These are phyloP conservation scores for Platycercus adscitus DNA, from an alignment of 2,113 vertebrate species.

Conservation along the genomic window DNA sequence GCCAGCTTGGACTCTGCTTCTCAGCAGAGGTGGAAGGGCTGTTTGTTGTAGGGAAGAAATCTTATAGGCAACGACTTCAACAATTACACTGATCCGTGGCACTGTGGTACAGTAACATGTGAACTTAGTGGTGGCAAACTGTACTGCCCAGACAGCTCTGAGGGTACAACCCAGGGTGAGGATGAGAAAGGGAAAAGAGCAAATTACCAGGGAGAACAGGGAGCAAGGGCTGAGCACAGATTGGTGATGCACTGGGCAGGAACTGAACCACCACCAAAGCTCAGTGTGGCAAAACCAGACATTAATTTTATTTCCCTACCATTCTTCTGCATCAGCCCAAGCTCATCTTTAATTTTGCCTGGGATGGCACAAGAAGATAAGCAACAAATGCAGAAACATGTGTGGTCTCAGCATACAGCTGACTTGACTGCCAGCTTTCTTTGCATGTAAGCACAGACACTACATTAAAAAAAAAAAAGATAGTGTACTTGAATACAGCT, in stretches of 20 bases:
- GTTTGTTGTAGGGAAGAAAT: background rate
- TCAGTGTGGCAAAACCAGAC: background rate
- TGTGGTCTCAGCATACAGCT: background rate
- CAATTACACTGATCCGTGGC: background rate
- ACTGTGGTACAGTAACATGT: background rate
- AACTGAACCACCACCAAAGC: background rate
- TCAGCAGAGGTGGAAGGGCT: background rate
- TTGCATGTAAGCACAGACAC: background rate
- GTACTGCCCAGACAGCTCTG: fast-evolving
- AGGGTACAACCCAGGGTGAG: background rate
- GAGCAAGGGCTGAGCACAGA: background rate
- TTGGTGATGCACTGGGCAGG: background rate
- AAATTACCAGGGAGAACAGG: background rate
- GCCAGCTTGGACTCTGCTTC: background rate
- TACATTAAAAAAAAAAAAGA: background rate
- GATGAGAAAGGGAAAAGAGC: background rate
- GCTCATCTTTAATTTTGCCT: background rate
- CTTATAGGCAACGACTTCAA: background rate
- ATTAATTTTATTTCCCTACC: background rate
- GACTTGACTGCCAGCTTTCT: background rate
- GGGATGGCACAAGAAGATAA: background rate
- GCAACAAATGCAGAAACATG: background rate
- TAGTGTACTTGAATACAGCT: background rate
- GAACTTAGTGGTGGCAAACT: background rate
- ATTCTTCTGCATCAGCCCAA: background rate